phyloP scores from a whole-genome alignment of 2,888 invertebrate species.

The Ashinkailepas kermadecensis region DNA sequence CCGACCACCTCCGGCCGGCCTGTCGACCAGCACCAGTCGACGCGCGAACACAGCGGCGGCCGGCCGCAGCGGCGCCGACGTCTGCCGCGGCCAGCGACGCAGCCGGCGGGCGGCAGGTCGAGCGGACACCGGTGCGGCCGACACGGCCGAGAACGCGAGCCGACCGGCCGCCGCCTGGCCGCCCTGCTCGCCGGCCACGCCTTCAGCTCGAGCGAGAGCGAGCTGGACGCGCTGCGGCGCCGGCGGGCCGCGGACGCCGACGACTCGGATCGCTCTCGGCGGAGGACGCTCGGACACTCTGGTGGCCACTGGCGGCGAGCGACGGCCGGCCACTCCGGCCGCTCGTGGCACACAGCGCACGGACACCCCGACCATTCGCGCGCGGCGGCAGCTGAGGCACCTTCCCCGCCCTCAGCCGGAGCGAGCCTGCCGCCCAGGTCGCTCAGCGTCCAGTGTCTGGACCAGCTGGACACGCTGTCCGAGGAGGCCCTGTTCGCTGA shows the following conservation, averaged over 20 bases:
- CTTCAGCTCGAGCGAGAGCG: slow-evolving; percentile 10
- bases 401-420: too few species aligned
- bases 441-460: slow-evolving; percentile 1
- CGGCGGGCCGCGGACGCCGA: background rate
- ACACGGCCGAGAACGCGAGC: background rate
- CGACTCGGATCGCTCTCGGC: background rate
- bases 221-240: background rate
- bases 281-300: too few species aligned
- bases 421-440: background rate
- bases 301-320: background rate
- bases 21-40: background rate
- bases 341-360: background rate
- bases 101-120: background rate
- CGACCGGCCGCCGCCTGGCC: background rate
- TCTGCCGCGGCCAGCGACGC: background rate
- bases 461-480: background rate
- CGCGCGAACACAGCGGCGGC: background rate
- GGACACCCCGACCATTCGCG: too few species aligned
- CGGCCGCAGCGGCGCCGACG: background rate
- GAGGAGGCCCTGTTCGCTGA: too few species aligned
- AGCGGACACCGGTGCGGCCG: background rate
- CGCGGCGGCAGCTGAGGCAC: too few species aligned
- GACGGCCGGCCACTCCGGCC: background rate
- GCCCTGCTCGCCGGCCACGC: background rate
- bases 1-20: background rate